Evolutionary conservation across 2,888 invertebrate species (phyloP), one percentile per base, ranked within the genome.

Genomic region (Eilema sororculum): DNA sequence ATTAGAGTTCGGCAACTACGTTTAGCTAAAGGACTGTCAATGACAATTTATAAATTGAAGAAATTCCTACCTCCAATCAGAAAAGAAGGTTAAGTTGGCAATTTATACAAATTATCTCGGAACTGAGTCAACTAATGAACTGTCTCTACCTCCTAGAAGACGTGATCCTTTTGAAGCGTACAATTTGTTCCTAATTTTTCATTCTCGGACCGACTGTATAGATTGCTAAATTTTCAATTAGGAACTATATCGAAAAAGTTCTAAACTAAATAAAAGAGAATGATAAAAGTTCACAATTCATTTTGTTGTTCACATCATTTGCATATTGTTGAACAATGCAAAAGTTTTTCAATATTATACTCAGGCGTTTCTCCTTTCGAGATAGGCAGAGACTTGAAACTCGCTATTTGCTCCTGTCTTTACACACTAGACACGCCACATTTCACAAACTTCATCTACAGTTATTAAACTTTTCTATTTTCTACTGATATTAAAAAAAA

Each of bases 121-220:
- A 30, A 56, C 68, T 22, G 70, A 68, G 52, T 67, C 59, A 22
- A 24, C 64, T 73, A 70, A 68, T 37, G 65, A 78, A 73, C 68
- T 68, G 65, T 28, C 57, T 70, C 65, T 56, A 70, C 52, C 59
- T 74, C 72, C 67, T 69, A 28, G 71, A 65, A 72, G 46, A 67
- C 70, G 78, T 82, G 73, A 73, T 72, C 65, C 70, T 69, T 71
- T 75, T 67, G 62, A 52, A 10, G n/a, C 24, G 46, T 52, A 64
- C 46, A 28, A 52, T 28, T 52, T 52, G 25, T 28, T 58, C 22
- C 30, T 22, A 33, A 57, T 56, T 57, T 33, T 56, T 56, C 13
- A n/a, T 65, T 65, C 28, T 28, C 2, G n/a, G 52, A 9, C n/a
- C 52, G 64, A 64, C 41, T 28, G 28, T 24, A 22, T 16, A 25